Conservation (phyloP, 2,888 invertebrate genomes). For the Ceramica pisi region DNA sequence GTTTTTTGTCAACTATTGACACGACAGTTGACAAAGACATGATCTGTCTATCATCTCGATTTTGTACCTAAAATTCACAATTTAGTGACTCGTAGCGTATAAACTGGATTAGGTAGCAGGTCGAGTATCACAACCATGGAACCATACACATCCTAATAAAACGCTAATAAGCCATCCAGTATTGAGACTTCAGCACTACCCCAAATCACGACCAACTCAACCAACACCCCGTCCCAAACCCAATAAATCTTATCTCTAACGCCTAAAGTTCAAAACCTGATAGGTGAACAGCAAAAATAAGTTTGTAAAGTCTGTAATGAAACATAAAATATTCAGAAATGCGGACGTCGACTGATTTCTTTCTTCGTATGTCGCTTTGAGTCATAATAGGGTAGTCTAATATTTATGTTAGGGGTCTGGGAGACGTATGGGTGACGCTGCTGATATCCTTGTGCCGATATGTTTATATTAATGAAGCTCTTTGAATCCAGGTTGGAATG, state of each 20-base stretch:
- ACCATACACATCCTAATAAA: not conserved
- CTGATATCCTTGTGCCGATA: slow-evolving; percentile 38
- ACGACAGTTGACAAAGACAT: not conserved
- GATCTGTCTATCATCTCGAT: not conserved
- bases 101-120: not conserved
- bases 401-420: slow-evolving; percentile 67
- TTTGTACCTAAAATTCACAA: not conserved
- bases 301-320: slow-evolving; percentile 68
- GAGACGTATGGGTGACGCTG: slow-evolving; percentile 38
- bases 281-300: slow-evolving; percentile 6
- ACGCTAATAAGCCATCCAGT: slow-evolving; percentile 28
- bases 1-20: too few species aligned
- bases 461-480: slow-evolving; percentile 16
- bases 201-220: slow-evolving; percentile 22
- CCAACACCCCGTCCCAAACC: not conserved
- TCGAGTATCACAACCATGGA: not conserved
- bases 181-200: slow-evolving; percentile 38
- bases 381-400: slow-evolving; percentile 72
- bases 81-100: not conserved
- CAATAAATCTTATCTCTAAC: not conserved
- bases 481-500: not conserved
- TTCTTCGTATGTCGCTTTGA: slow-evolving; percentile 71
- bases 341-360: slow-evolving; percentile 71
- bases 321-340: slow-evolving; percentile 74
- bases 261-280: slow-evolving; percentile 28